Percentiles rank a stretch among this genome's conserved stretches.
phyloP scores from a whole-genome alignment of 2,113 vertebrate genomes.

The Malurus melanocephalus region DNA sequence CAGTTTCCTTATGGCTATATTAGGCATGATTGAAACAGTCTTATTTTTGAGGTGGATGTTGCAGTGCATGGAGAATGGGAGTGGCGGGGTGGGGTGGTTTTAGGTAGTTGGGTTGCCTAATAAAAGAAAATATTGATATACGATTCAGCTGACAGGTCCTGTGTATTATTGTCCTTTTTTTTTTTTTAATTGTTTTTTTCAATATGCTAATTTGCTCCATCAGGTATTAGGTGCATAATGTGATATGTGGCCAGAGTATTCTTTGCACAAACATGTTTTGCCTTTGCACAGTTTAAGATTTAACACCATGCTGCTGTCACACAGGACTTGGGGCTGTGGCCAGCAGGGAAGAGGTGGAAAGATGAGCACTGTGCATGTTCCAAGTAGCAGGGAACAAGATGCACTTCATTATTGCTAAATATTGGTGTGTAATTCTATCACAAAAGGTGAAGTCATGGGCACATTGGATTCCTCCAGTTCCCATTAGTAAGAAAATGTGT shows the following conservation, averaged over 20 bases:
- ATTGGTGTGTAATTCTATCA: neutral
- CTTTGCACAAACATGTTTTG: neutral
- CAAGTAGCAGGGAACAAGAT: neutral
- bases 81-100: slow-evolving; percentile 7
- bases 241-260: neutral
- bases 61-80: neutral
- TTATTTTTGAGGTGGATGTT: slow-evolving; percentile 32
- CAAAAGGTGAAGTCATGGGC: neutral
- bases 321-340: accelerated
- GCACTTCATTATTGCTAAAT: neutral
- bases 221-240: neutral
- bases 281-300: neutral
- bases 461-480: neutral
- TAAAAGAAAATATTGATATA: slow-evolving; percentile 6
- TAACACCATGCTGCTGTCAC: neutral
- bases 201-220: neutral
- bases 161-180: neutral
- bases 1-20: neutral
- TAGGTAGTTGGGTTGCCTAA: slow-evolving; percentile 21
- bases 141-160: neutral
- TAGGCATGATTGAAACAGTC: slow-evolving; percentile 4
- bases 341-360: neutral
- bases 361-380: accelerated
- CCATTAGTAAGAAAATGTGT: neutral
- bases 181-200: neutral